A percentile compares a stretch with the other conserved stretches of the same genome.
These are phyloP conservation scores for Lysandra bellargus DNA, from an alignment of 2,888 invertebrate genomes.

Conservation along the genomic window DNA sequence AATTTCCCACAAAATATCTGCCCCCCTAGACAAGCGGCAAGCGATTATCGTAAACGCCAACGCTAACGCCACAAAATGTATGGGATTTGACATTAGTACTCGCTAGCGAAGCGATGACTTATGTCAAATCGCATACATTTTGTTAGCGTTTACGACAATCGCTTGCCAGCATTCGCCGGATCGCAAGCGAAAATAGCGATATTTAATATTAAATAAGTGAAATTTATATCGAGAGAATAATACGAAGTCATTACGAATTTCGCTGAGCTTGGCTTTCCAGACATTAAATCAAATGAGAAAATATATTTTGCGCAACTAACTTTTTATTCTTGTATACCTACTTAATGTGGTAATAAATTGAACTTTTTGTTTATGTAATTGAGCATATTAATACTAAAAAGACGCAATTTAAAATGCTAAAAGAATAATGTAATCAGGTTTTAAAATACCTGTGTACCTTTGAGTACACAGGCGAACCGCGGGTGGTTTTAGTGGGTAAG, in stretches of 20 bases:
- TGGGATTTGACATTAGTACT: too few species aligned
- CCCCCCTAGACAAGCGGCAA: too few species aligned
- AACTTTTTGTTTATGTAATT: background rate
- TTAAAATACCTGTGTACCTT: too few species aligned
- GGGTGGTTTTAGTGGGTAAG: too few species aligned
- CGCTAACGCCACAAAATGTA: too few species aligned
- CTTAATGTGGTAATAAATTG: background rate
- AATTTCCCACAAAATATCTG: background rate
- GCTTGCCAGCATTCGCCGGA: too few species aligned
- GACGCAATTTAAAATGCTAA: background rate
- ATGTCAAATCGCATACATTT: too few species aligned
- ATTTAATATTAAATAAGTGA: constrained; percentile 4
- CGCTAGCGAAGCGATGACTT: too few species aligned
- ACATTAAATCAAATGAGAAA: constrained; percentile 12
- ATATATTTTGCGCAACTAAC: background rate
- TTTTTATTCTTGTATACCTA: background rate
- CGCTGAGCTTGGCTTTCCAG: constrained; percentile 1
- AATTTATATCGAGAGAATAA: constrained; percentile 7
- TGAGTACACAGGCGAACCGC: too few species aligned
- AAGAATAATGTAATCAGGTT: too few species aligned
- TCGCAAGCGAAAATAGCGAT: background rate
- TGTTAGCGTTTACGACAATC: too few species aligned
- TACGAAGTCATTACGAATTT: constrained; percentile 9
- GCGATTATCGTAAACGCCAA: too few species aligned
- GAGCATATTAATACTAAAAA: background rate